phyloP scores from a whole-genome alignment of 2,113 vertebrate genomes.

The Sorex fumeus region DNA sequence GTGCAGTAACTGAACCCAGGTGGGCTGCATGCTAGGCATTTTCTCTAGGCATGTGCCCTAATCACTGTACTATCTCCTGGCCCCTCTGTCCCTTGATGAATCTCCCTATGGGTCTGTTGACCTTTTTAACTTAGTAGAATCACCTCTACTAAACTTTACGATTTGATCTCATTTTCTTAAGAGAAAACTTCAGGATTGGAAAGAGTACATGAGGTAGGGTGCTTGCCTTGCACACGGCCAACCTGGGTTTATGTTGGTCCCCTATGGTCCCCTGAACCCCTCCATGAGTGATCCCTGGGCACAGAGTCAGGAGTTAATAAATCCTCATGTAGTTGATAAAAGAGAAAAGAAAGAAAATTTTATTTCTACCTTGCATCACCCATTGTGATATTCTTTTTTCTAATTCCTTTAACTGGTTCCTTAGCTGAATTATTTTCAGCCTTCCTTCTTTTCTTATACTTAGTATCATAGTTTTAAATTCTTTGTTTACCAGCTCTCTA shows the following conservation, averaged over 20 bases:
- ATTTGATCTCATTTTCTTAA: background rate
- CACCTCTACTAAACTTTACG: background rate
- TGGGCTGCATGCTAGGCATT: too few species aligned
- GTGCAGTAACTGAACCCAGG: too few species aligned
- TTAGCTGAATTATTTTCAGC: background rate
- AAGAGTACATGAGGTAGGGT: too few species aligned
- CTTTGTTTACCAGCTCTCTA: background rate
- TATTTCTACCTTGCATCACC: background rate
- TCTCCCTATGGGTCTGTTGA: background rate
- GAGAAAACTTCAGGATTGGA: too few species aligned
- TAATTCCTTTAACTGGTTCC: background rate
- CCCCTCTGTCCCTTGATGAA: background rate
- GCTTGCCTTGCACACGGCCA: too few species aligned
- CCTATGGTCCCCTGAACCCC: too few species aligned
- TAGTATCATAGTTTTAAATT: constrained; percentile 13
- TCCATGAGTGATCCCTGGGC: too few species aligned
- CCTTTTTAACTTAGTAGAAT: background rate
- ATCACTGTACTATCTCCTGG: too few species aligned
- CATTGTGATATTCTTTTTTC: background rate
- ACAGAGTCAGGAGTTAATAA: too few species aligned
- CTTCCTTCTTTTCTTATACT: constrained; percentile 26
- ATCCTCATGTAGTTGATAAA: too few species aligned
- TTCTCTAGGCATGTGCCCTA: too few species aligned
- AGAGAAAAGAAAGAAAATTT: background rate
- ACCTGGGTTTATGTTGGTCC: too few species aligned